Percentiles rank a stretch among this genome's conserved stretches.
Evolutionary conservation across 64 coral and sea anemone species (phyloP).

Genomic region (Stichodactyla helianthus): DNA sequence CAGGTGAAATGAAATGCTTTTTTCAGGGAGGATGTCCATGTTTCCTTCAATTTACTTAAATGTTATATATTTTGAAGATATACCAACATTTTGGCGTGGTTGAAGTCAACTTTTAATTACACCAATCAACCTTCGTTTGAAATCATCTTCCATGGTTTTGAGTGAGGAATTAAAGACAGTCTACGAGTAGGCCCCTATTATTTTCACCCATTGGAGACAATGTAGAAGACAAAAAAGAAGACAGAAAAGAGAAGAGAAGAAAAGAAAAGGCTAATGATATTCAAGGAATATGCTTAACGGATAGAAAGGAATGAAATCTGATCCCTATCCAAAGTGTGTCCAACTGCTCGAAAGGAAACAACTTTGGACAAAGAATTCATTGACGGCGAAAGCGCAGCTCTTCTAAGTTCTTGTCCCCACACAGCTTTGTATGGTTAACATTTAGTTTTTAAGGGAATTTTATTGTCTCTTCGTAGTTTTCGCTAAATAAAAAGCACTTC

Average conservation of each 20-base stretch:
- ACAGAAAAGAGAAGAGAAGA: no score
- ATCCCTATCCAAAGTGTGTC: background rate
- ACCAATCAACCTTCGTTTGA: background rate
- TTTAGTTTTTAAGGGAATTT: background rate
- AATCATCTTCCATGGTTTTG: background rate
- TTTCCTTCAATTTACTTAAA: constrained; percentile 20
- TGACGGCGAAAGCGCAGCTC: background rate
- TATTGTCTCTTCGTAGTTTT: background rate
- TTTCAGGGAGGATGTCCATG: constrained; percentile 3
- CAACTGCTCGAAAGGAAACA: background rate
- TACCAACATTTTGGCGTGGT: background rate
- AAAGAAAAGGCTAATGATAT: background rate
- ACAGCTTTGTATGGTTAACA: constrained; percentile 24
- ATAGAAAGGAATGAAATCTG: background rate
- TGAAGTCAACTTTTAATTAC: constrained; percentile 1
- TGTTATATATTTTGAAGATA: constrained; percentile 11
- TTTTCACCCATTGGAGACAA: background rate
- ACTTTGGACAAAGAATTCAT: constrained; percentile 1
- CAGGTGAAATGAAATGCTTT: background rate
- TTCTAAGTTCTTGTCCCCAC: constrained; percentile 10
- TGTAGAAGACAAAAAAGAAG: background rate
- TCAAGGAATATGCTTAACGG: background rate
- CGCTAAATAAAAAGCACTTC: constrained; percentile 4
- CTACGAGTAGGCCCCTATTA: background rate
- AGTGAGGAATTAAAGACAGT: background rate